Evolutionary conservation across 2,888 invertebrate species (phyloP), one percentile per base, ranked within the genome.

Genomic region (Thecocarcelia acutangulata): DNA sequence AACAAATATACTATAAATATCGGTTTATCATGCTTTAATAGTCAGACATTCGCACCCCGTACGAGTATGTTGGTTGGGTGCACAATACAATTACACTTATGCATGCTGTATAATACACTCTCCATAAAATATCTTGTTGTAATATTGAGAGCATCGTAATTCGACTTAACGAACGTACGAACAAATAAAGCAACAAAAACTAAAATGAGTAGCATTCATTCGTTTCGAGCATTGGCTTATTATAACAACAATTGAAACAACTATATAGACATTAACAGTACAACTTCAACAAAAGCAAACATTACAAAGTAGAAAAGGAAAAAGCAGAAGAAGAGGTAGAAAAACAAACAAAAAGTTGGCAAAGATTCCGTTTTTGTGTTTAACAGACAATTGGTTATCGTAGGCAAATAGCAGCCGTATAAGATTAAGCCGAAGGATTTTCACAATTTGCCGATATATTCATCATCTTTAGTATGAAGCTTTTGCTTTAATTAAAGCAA

Each of bases 121-220:
- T 75, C 78, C 78, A 82, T 78, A 78, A 78, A 78, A 78, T 52
- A 78, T 78, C 59, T 74, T 82, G 66, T 64, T 82, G 64, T 74
- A 74, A 64, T 82, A 78, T 82, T 82, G 82, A 82, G 82, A 82
- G 82, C 82, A 78, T 82, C 78, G 78, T 68, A 63, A 76, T 72
- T 76, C 61, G 56, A 68, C 61, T 50, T 56, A 70, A 70, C 70
- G 64, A 72, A 76, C 56, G 44, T 44, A 61, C 52, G 59, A 24
- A 69, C 42, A 68, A 68, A 68, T 61, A 75, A 58, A 61, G 8
- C 44, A 52, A 66, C 33, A 59, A 56, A 46, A 69, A 64, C 33
- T 37, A 19, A 58, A 58, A 59, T 52, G 58, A 78, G 66, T 59
- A 69, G 63, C 40, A 56, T 54, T 54, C 73, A 73, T 15, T 74